Base-by-base conservation (phyloP, 2,888 invertebrate species). In the Drosophila affinis region DNA sequence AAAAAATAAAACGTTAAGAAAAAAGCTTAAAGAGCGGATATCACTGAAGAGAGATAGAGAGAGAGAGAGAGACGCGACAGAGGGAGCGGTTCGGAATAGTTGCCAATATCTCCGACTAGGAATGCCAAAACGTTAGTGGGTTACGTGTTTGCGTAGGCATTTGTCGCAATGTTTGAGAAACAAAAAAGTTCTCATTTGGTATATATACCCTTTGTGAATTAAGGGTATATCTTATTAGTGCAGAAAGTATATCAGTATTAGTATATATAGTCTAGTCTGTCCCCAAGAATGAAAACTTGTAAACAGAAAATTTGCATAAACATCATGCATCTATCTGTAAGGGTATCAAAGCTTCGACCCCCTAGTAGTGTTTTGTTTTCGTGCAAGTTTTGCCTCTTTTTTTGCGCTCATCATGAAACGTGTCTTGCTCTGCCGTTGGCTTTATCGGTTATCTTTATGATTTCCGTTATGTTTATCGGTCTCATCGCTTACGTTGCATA, bases 391-490 rank as follows among this genome's bases (percentile, higher is more conserved):
- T 29, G 21, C 59, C 47, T 12, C 12, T 24, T 14, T 21, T 47
- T 69, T 77, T 61, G 34, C 45, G 18, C 14, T 39, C 24, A 55
- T 54, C 46, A 32, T 61, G 48, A 76, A 85, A 70, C 76, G 79
- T 87, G 79, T 57, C 69, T 7, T 39, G 39, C 39, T 39, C 39
- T 39, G 39, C 39, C 39, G 45, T 58, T 58, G 57, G 56, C 53
- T 59, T 69, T 56, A 70, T 64, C 69, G 51, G 80, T 76, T 79
- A 87, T 87, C 72, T 77, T 54, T 69, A 73, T 64, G 61, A 68
- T 75, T 83, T 78, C 86, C 81, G 81, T 73, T 78, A 76, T 57
- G 69, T 70, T 14, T 39, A 14, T 39, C n/a, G n/a, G n/a, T n/a
- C 2, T 39, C 61, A 7, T n/a, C 6, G n/a, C 61, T 60, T 62